These are phyloP conservation scores for Syngnathoides biaculeatus DNA, from an alignment of 2,113 vertebrate genomes.

Conservation along the genomic window DNA sequence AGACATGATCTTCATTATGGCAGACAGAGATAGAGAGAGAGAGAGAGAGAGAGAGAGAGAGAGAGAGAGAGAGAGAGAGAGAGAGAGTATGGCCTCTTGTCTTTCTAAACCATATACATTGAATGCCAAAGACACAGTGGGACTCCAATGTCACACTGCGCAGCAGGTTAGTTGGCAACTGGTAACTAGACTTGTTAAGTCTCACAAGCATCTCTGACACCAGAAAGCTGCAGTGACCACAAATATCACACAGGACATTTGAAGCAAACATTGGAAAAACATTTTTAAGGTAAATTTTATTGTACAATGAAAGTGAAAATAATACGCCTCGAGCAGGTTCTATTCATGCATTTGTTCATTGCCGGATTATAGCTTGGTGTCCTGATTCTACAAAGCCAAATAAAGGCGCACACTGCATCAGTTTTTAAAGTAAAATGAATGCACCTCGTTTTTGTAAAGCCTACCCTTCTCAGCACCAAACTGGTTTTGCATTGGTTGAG, in stretches of 20 bases:
- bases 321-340: background rate
- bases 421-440: conserved; percentile 16
- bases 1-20: conserved; percentile 12
- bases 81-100: conserved; percentile 22
- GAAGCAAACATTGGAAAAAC: conserved; percentile 10
- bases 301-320: conserved; percentile 26
- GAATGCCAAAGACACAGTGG: conserved; percentile 45
- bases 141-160: conserved; percentile 34
- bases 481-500: conserved; percentile 12
- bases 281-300: conserved; percentile 44
- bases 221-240: conserved; percentile 24
- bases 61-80: too few species aligned
- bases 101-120: conserved; percentile 51
- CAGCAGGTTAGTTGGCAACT: conserved; percentile 46
- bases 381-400: conserved; percentile 4
- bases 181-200: conserved; percentile 33
- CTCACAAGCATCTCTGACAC: conserved; percentile 35
- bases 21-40: conserved; percentile 1
- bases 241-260: conserved; percentile 9
- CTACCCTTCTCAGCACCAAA: background rate
- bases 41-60: conserved; percentile 1
- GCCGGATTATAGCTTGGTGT: conserved; percentile 19
- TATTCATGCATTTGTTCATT: conserved; percentile 2
- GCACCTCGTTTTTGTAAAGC: conserved; percentile 4
- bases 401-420: conserved; percentile 1